Evolutionary conservation across 2,888 invertebrate genomes (phyloP), one percentile per base, ranked within the genome.

Genomic region (Hydroisotoma schaefferi): DNA sequence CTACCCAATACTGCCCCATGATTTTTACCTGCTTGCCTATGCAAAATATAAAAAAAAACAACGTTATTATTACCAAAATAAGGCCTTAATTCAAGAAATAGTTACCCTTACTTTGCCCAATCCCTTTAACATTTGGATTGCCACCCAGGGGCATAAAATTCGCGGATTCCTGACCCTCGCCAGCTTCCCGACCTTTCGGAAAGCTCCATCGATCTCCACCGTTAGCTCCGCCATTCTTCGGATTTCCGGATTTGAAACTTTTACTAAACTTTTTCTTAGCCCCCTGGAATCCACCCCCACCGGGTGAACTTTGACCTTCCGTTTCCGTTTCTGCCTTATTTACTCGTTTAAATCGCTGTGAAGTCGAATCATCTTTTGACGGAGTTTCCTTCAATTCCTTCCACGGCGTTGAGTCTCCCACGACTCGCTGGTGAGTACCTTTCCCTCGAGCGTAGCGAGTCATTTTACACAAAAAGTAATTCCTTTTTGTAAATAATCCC

Each of bases 331-430:
- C 15, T 18, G 5, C n/a, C 12, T 40, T 40, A 40, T 4, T 40
- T 22, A 10, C 55, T 38, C n/a, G n/a, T n/a, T n/a, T n/a, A n/a
- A n/a, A n/a, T n/a, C n/a, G n/a, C n/a, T n/a, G n/a, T n/a, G n/a
- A n/a, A n/a, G n/a, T n/a, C n/a, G n/a, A n/a, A n/a, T n/a, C 38
- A n/a, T 53, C 53, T 43, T 65, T 59, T 1, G 57, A 51, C 8
- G 59, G 59, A 10, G 62, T 61, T 4, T 46, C 25, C 54, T 66
- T 67, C 83, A 88, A 84, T 59, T 84, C 81, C 61, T 81, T 80
- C 88, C 88, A 88, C 74, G 87, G 83, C 38, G 88, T 88, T 44
- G 87, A 79, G 49, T 85, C 83, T 74, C 85, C 84, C 1, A 85
- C 85, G 15, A 82, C 73, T 68, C 82, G 81, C 74, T 85, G 84